Evolutionary conservation across 2,113 vertebrate species (phyloP).

Genomic region (Mesocricetus auratus): DNA sequence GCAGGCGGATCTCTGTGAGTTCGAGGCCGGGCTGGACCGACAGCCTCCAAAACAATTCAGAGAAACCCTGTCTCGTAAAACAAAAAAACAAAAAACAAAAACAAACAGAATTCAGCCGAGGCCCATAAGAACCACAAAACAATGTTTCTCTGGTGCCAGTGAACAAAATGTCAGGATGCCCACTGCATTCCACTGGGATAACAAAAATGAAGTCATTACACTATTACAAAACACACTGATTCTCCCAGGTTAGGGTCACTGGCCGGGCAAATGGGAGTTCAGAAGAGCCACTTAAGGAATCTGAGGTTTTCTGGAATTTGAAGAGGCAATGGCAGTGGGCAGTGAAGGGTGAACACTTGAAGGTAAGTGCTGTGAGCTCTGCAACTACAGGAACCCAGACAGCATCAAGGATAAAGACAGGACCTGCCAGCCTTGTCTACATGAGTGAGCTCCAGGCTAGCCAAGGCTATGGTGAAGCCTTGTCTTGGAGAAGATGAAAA

Average conservation of each 20-base stretch:
- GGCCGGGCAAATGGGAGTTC: neutral
- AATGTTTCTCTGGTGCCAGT: constrained; percentile 28
- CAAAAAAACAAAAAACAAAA: no score
- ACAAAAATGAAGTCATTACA: constrained; percentile 70
- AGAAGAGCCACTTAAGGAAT: neutral
- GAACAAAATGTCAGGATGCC: constrained; percentile 52
- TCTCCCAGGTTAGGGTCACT: neutral
- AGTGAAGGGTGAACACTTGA: neutral
- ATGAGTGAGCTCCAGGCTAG: neutral
- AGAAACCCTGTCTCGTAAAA: no score
- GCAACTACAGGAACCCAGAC: neutral
- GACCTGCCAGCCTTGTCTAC: neutral
- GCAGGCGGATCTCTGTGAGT: no score
- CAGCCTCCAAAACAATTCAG: no score
- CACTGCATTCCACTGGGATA: constrained; percentile 53
- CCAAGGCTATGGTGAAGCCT: neutral
- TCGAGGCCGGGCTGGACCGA: no score
- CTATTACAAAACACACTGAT: constrained; percentile 59
- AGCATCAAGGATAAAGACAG: neutral
- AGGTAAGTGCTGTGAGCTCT: neutral
- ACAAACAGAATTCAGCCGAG: constrained; percentile 7
- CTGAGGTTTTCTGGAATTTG: constrained; percentile 2
- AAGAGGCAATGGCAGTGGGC: neutral
- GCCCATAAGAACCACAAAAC: neutral
- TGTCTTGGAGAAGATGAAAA: neutral